Base-by-base conservation (phyloP, 2,888 invertebrate species). In the Pristionchus maxplancki region DNA sequence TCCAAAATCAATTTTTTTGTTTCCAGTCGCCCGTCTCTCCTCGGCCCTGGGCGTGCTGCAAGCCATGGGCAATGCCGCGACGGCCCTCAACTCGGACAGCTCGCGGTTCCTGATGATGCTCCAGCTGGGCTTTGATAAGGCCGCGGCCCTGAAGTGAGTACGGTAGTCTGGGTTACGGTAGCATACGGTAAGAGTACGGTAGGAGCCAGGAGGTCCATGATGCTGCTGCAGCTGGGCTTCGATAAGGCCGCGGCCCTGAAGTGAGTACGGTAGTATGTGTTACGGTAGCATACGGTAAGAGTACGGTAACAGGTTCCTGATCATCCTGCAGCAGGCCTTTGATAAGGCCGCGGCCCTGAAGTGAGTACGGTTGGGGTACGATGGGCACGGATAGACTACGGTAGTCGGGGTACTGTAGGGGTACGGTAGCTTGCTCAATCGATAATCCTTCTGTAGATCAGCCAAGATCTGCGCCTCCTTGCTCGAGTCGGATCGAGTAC, bases 121-220 rank as follows among this genome's bases (percentile, higher is more conserved):
- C 92, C 97, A 97, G 88, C 95, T 99, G 92, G 98, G 98, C 95
- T 98, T 98, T 95, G 98, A 98, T 95, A 97, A 98, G 98, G 97
- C 92, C 3, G 91, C 93, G 82, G 90, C 91, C 31, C 71, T 92
- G 50, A 89, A 90, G 93, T 91, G n/a, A 87, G 85, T n/a, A n/a
- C n/a, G n/a, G n/a, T n/a, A n/a, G n/a, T n/a, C n/a, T n/a, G n/a
- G n/a, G n/a, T n/a, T n/a, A n/a, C n/a, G n/a, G 71, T 37, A 71
- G 71, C 34, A n/a, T n/a, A n/a, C n/a, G n/a, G n/a, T n/a, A 6
- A 9, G 34, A 31, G 11, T 71, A 71, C 34, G 34, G 31, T 71
- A n/a, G n/a, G n/a, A n/a, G n/a, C n/a, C n/a, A n/a, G n/a, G n/a
- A n/a, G 98, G 87, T 97, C 97, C 95, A 97, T 98, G 44, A 97